A percentile compares a stretch with the other conserved stretches of the same genome.
Conservation (phyloP, 2,797 vertebrate species). For the Chaenodraco wilsoni region DNA sequence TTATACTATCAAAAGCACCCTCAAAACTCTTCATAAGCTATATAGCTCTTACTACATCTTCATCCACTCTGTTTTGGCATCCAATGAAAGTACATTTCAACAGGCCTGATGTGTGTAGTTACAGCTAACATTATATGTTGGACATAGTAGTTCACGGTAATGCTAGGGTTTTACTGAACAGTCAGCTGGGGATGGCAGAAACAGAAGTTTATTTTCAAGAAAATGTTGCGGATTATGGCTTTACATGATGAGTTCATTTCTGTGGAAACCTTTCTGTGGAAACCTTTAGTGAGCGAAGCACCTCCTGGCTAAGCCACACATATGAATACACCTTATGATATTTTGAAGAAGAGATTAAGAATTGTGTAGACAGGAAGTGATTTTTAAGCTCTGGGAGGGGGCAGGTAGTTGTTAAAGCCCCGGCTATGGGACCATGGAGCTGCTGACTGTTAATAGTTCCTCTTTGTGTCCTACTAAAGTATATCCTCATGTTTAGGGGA, state of each 20-base stretch:
- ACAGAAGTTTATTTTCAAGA: not conserved
- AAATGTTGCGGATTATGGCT: conserved; percentile 46
- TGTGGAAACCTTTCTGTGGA: conserved; percentile 59
- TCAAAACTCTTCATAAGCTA: not conserved
- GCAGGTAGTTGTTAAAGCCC: conserved; percentile 52
- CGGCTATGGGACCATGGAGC: conserved; percentile 72
- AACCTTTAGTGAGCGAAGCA: conserved; percentile 27
- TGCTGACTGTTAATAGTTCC: conserved; percentile 80
- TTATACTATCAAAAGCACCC: not conserved
- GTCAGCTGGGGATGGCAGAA: conserved; percentile 5
- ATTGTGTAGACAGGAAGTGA: conserved; percentile 43
- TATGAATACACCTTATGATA: conserved; percentile 47
- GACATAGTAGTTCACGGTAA: not conserved
- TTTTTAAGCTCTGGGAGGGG: conserved; percentile 47
- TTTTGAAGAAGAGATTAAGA: conserved; percentile 38
- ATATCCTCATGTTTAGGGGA: conserved; percentile 66
- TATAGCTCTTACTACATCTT: not conserved
- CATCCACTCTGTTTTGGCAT: conserved; percentile 7
- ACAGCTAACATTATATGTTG: not conserved
- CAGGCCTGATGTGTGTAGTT: not conserved
- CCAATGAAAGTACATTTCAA: conserved; percentile 23
- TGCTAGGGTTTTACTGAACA: not conserved
- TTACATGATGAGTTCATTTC: conserved; percentile 39
- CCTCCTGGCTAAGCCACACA: conserved; percentile 10
- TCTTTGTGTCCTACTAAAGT: conserved; percentile 71